Evolutionary conservation across 2,888 invertebrate genomes (phyloP).

Genomic region (Plutella xylostella): DNA sequence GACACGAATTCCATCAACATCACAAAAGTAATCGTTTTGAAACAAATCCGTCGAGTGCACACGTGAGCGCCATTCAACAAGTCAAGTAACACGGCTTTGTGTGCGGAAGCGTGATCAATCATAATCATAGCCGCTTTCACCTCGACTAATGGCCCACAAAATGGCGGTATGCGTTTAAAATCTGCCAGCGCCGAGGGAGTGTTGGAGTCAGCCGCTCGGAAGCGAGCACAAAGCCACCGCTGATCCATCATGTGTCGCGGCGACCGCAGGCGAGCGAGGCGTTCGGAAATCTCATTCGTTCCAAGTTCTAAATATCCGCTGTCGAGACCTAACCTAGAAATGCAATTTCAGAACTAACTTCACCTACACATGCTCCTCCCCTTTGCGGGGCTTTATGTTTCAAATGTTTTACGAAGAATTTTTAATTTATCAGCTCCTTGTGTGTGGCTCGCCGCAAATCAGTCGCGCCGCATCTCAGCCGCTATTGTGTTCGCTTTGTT

Average conservation of each 20-base stretch:
- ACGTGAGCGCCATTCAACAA: constrained; percentile 59
- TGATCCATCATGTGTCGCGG: constrained; percentile 59
- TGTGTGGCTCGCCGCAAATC: constrained; percentile 31
- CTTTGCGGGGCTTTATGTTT: background rate
- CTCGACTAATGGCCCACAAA: constrained; percentile 65
- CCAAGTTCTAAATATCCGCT: background rate
- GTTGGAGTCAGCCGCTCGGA: constrained; percentile 65
- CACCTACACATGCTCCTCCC: background rate
- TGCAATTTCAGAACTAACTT: background rate
- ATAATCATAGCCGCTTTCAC: constrained; percentile 67
- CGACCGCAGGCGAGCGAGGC: constrained; percentile 4
- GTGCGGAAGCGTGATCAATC: constrained; percentile 52
- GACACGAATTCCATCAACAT: no score
- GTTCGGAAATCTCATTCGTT: background rate
- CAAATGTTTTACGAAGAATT: constrained; percentile 33
- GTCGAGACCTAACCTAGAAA: constrained; percentile 1
- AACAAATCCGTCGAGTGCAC: constrained; percentile 45
- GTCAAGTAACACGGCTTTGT: constrained; percentile 48
- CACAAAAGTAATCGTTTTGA: background rate
- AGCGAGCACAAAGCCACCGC: constrained; percentile 52
- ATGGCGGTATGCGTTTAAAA: constrained; percentile 65
- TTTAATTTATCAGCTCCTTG: constrained; percentile 44
- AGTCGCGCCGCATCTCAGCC: constrained; percentile 27
- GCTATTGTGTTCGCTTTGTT: constrained; percentile 48
- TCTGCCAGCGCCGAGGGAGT: constrained; percentile 47